phyloP scores from a whole-genome alignment of 2,113 vertebrate species.

The Podilymbus podiceps region DNA sequence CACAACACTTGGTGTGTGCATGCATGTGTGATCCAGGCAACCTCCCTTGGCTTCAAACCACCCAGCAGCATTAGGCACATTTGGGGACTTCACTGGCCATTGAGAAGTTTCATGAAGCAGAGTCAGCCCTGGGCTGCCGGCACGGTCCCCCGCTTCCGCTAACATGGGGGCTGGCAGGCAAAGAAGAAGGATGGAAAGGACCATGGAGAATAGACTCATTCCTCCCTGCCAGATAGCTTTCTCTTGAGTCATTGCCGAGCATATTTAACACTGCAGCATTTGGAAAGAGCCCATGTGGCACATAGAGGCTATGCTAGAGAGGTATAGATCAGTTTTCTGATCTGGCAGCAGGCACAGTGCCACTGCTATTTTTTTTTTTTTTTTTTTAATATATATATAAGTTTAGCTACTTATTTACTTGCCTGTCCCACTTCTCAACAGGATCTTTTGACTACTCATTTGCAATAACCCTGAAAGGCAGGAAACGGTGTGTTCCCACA shows the following conservation, averaged over 20 bases:
- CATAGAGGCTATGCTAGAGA: neutral
- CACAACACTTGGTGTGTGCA: neutral
- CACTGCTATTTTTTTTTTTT: neutral
- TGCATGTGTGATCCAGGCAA: rapidly evolving
- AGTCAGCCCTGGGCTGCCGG: neutral
- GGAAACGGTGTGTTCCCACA: neutral
- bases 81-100: neutral
- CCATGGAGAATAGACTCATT: neutral
- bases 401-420: neutral
- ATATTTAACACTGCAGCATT: neutral
- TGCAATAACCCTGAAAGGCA: neutral
- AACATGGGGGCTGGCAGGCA: neutral
- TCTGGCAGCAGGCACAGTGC: neutral
- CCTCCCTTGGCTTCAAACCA: neutral
- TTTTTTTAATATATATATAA: neutral
- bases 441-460: neutral
- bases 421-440: neutral
- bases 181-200: neutral
- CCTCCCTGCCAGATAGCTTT: neutral
- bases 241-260: neutral
- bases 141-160: neutral
- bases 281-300: neutral
- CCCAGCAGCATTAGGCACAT: neutral
- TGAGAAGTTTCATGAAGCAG: neutral
- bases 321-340: neutral